Base-by-base conservation (phyloP, 2,888 invertebrate genomes). In the Ellobium chinense region DNA sequence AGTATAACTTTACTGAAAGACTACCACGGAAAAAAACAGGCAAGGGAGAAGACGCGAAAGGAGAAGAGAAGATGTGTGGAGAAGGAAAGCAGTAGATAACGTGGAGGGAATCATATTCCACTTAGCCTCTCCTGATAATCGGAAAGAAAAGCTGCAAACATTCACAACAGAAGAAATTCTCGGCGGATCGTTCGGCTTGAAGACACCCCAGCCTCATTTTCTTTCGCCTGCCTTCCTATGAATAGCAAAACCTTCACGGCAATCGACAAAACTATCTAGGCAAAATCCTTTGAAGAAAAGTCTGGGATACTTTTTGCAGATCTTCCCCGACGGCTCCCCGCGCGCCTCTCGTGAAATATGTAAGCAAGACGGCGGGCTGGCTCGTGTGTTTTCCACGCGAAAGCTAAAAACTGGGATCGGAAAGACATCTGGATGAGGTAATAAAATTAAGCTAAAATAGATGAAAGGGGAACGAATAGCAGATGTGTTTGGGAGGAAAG, bases 361-460 rank as follows among this genome's bases (percentile, higher is more conserved):
- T n/a, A 60, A 60, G 73, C 37, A 36, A 27, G 37, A 73, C 29
- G 73, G 36, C 24, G n/a, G 34, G 34, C 27, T 34, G 60, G 31
- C 74, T 24, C 27, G 63, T 46, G 74, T 2, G 46, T 58, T 77
- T 37, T 68, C 36, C 27, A 21, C 29, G 37, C 29, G 39, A 54
- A 39, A 31, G 21, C 29, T 29, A 37, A 68, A 77, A 68, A 58
- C 66, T 56, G 7, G 46, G 46, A 74, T 74, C 24, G 74, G 63
- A 76, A 66, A 66, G 66, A 76, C 76, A 76, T 76, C 76, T 76
- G 66, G 54, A 36, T 76, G 76, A 76, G 66, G 76, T 66, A 65
- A 76, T 76, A 76, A 76, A 76, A 65, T 76, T 46, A 56, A 31
- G 76, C 76, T 76, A 27, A 66, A 66, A 56, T 56, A 76, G 76